Evolutionary conservation across 2,113 vertebrate genomes (phyloP).

Genomic region (Elanus axillaris): DNA sequence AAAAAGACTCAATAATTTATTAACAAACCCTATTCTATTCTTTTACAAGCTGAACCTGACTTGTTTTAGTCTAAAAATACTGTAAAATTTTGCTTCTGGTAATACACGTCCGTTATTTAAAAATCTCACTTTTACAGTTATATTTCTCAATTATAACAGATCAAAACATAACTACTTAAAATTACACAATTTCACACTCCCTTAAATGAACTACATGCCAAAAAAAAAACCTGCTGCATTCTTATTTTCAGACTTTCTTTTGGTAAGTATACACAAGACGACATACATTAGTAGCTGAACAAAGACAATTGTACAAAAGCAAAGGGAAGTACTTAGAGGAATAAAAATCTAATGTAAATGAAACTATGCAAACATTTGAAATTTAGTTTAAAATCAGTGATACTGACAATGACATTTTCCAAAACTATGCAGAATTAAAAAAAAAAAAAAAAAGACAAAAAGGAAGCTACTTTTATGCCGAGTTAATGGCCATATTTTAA

Average conservation of each 20-base stretch:
- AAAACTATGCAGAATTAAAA: not conserved
- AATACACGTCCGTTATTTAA: not conserved
- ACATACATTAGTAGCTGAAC: not conserved
- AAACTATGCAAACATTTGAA: not conserved
- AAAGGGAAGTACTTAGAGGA: not conserved
- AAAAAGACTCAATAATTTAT: not conserved
- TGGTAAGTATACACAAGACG: not conserved
- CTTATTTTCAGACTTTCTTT: not conserved
- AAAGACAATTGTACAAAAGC: not conserved
- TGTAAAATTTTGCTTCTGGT: not conserved
- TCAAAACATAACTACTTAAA: not conserved
- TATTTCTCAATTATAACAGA: not conserved
- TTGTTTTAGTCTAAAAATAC: not conserved
- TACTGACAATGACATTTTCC: not conserved
- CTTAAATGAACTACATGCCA: not conserved
- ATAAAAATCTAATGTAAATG: not conserved
- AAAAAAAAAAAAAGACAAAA: too few relatives aligned
- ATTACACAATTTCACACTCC: not conserved
- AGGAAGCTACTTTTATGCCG: not conserved
- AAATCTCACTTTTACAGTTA: not conserved
- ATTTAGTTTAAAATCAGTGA: not conserved
- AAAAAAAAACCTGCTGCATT: not conserved
- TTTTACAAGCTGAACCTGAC: not conserved
- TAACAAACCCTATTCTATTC: not conserved
- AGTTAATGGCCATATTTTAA: not conserved